Evolutionary conservation across 2,113 vertebrate species (phyloP).

Genomic region (Monopterus albus): DNA sequence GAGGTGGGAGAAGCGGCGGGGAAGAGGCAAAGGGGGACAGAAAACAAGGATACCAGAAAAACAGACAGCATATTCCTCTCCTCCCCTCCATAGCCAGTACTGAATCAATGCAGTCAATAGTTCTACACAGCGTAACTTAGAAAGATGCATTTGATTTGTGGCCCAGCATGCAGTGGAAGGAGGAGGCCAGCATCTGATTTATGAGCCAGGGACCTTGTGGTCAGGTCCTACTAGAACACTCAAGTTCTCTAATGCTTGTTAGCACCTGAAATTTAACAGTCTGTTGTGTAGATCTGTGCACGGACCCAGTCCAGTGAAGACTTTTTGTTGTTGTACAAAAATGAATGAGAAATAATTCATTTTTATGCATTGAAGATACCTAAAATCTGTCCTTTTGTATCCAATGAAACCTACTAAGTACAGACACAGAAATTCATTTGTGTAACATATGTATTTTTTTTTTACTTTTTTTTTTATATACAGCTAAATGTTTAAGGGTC

Average conservation of each 20-base stretch:
- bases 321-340: constrained; percentile 17
- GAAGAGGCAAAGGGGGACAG: constrained; percentile 12
- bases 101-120: constrained; percentile 77
- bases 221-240: constrained; percentile 52
- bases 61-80: constrained; percentile 25
- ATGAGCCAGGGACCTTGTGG: constrained; percentile 73
- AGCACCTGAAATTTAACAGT: constrained; percentile 55
- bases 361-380: constrained; percentile 11
- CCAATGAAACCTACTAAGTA: too few species aligned
- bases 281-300: constrained; percentile 56
- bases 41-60: constrained; percentile 48
- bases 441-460: too few species aligned
- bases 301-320: constrained; percentile 17
- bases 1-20: constrained; percentile 22
- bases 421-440: constrained; percentile 7
- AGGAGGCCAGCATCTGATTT: constrained; percentile 70
- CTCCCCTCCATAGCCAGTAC: constrained; percentile 61
- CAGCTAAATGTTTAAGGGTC: background rate
- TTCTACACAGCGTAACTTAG: constrained; percentile 69
- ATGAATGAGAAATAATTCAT: constrained; percentile 19
- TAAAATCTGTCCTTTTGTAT: too few species aligned
- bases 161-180: constrained; percentile 54
- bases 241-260: constrained; percentile 47
- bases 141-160: constrained; percentile 79
- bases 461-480: too few species aligned